Evolutionary conservation across 2,113 vertebrate species (phyloP).

Genomic region (Semicossyphus pulcher): DNA sequence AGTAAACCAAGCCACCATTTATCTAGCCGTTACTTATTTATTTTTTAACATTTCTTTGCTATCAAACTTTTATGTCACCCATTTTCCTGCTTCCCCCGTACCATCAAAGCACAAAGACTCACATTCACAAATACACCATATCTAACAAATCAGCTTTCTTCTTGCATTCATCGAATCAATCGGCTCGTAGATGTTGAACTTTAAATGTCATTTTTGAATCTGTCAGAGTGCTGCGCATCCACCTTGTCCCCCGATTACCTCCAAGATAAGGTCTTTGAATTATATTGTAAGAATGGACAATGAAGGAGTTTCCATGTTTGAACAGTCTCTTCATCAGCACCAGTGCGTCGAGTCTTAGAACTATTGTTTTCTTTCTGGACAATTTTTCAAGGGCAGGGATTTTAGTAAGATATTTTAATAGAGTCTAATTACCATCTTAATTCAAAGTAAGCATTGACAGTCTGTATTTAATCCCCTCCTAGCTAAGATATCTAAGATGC

Average conservation of each 20-base stretch:
- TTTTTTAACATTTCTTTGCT: neutral
- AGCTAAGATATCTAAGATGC: neutral
- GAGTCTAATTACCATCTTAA: neutral
- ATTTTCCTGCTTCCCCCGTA: neutral
- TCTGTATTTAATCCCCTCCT: neutral
- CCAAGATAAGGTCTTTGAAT: constrained; percentile 36
- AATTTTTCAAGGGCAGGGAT: neutral
- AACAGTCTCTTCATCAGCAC: neutral
- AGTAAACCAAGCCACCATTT: neutral
- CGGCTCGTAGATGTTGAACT: constrained; percentile 57
- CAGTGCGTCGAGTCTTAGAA: neutral
- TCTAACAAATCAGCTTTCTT: constrained; percentile 42
- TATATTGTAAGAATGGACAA: constrained; percentile 1
- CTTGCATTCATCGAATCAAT: constrained; percentile 35
- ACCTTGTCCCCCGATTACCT: constrained; percentile 24
- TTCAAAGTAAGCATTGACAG: neutral
- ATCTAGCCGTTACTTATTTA: neutral
- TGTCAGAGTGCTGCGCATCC: constrained; percentile 25
- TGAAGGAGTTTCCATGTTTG: constrained; percentile 20
- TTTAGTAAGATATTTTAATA: neutral
- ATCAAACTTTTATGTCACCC: neutral
- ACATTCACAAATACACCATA: constrained; percentile 30
- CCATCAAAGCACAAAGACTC: constrained; percentile 15
- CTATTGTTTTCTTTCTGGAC: neutral
- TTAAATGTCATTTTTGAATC: constrained; percentile 71